Evolutionary conservation across 2,888 invertebrate genomes (phyloP).

Genomic region (Stenoptilia bipunctidactyla): DNA sequence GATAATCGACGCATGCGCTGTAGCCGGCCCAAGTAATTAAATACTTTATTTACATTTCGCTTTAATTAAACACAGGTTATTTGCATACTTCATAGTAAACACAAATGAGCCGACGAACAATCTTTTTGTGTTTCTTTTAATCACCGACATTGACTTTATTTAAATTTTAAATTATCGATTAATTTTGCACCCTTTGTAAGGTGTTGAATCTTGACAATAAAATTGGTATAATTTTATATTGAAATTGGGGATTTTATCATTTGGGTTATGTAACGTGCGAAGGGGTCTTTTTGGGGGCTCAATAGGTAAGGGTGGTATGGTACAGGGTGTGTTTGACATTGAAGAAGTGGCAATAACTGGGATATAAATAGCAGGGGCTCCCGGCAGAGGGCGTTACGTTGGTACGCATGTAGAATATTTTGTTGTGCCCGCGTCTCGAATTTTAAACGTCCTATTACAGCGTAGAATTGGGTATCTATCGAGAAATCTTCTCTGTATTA

Average conservation of each 20-base stretch:
- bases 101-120: too few species aligned
- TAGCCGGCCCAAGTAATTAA: too few species aligned
- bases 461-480: constrained; percentile 49
- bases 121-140: background rate
- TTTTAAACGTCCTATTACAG: constrained; percentile 67
- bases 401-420: constrained; percentile 70
- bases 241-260: constrained; percentile 43
- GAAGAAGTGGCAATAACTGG: constrained; percentile 73
- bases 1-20: too few species aligned
- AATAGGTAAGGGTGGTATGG: constrained; percentile 21
- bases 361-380: constrained; percentile 68
- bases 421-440: constrained; percentile 41
- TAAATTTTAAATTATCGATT: constrained; percentile 1
- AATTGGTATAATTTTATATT: constrained; percentile 66
- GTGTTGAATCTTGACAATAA: constrained; percentile 46
- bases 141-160: constrained; percentile 2
- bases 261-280: constrained; percentile 62
- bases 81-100: too few species aligned
- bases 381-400: constrained; percentile 59
- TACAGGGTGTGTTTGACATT: constrained; percentile 71
- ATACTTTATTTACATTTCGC: too few species aligned
- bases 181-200: too few species aligned
- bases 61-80: too few species aligned
- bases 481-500: too few species aligned
- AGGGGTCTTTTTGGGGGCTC: constrained; percentile 34